Conservation (phyloP, 2,113 vertebrate genomes). For the Amblyornis subalaris region DNA sequence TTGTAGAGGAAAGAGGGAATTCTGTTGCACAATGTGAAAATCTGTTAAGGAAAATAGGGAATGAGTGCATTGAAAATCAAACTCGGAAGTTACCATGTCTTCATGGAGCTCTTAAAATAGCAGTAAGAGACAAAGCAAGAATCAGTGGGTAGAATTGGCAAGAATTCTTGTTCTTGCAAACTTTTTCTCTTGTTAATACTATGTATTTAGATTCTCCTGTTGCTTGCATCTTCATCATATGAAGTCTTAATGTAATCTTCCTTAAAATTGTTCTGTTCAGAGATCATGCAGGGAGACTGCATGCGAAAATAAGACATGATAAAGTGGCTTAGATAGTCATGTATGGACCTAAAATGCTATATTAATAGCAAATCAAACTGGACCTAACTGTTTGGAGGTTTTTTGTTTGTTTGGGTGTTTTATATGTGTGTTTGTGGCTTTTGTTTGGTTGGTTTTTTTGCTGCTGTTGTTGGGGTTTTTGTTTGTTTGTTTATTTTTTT, state of each 20-base stretch:
- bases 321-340: background rate
- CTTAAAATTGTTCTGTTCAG: background rate
- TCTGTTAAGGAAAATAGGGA: background rate
- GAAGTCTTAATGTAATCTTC: background rate
- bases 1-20: background rate
- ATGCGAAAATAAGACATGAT: background rate
- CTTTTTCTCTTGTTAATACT: background rate
- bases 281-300: background rate
- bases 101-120: background rate
- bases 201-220: background rate
- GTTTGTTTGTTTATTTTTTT: background rate
- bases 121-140: background rate
- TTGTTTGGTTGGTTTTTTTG: background rate
- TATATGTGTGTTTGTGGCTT: background rate
- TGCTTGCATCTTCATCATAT: background rate
- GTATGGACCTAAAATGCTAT: background rate
- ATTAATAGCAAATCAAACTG: background rate
- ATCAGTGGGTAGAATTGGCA: background rate
- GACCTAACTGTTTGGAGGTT: accelerated
- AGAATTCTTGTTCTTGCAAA: background rate
- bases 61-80: background rate
- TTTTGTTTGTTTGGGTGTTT: background rate
- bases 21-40: background rate
- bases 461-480: background rate
- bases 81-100: background rate